Conservation (phyloP, 2,888 invertebrate species). For the Stenoptilia bipunctidactyla region DNA sequence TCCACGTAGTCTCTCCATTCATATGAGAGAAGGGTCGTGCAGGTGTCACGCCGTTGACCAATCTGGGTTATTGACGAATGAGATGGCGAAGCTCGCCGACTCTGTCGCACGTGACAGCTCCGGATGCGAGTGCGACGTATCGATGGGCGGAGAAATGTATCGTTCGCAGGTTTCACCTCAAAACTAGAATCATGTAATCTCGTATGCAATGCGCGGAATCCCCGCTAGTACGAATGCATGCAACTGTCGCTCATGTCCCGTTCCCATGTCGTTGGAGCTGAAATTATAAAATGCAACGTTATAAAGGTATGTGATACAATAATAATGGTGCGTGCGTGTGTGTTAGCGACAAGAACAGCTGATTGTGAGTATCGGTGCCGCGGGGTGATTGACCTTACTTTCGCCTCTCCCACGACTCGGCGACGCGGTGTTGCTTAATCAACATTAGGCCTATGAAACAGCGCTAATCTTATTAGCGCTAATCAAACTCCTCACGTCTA, state of each 20-base stretch:
- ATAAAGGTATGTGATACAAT: background rate
- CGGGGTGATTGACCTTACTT: slow-evolving; percentile 60
- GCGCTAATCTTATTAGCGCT: too few species aligned
- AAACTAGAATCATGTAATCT: slow-evolving; percentile 28
- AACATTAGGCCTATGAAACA: too few species aligned
- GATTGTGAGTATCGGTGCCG: slow-evolving; percentile 48
- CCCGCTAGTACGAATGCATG: too few species aligned
- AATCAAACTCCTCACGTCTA: too few species aligned
- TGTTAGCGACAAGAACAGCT: slow-evolving; percentile 55
- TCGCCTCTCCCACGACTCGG: slow-evolving; percentile 61
- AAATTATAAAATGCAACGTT: background rate
- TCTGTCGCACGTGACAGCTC: slow-evolving; percentile 21
- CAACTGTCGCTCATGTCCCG: background rate
- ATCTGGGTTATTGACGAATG: slow-evolving; percentile 39
- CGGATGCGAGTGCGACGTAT: slow-evolving; percentile 24
- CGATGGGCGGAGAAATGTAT: slow-evolving; percentile 26
- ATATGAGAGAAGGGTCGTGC: slow-evolving; percentile 38
- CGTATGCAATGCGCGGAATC: slow-evolving; percentile 18
- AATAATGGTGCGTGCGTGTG: slow-evolving; percentile 23
- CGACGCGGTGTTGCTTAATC: slow-evolving; percentile 44
- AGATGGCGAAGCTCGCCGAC: slow-evolving; percentile 26
- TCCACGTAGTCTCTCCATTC: slow-evolving; percentile 7
- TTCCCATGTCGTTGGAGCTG: slow-evolving; percentile 6
- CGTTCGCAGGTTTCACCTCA: slow-evolving; percentile 30
- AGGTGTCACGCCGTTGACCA: slow-evolving; percentile 36